Base-by-base conservation (phyloP, 2,888 invertebrate genomes). In the Euclidia mi region DNA sequence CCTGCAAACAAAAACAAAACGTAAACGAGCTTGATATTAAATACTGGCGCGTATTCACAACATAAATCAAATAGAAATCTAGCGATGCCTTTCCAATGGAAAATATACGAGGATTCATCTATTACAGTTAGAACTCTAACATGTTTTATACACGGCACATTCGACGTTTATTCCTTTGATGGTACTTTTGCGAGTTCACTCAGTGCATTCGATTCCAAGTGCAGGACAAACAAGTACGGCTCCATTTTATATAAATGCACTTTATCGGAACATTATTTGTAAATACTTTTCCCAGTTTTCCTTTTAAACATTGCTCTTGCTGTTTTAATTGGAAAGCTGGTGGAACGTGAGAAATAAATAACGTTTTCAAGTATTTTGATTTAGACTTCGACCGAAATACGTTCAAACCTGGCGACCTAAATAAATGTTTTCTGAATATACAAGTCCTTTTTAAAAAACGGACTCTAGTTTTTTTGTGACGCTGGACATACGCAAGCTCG, bases 131-230 rank as follows among this genome's bases (percentile, higher is more conserved):
- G 20, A 12, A 29, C 37, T 38, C 14, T 51, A 38, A 31, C 32
- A 25, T 45, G 40, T 41, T 40, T 46, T 41, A 17, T 40, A 45
- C 40, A 40, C 15, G 15, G 45, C 45, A 45, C 45, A 45, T 31
- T 29, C 38, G 17, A 44, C 10, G 20, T 50, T 44, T 38, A 51
- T 51, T 45, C 40, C 28, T 46, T 45, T 46, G 40, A 46, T 29
- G 12, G 52, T 41, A 52, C 11, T 52, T 45, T 51, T 34, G 38
- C 52, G 52, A 52, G 45, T 52, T 52, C 45, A 45, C 34, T 46
- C 45, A 34, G 38, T 51, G 52, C 52, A 52, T 45, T 52, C 34
- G 40, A 34, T 34, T 32, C 40, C 11, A 32, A 52, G 45, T 46
- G 45, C 45, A 34, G 10, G 32, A 34, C 45, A 45, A 52, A 52